phyloP scores from a whole-genome alignment of 2,888 invertebrate genomes.

The Tetrapedia diversipes region DNA sequence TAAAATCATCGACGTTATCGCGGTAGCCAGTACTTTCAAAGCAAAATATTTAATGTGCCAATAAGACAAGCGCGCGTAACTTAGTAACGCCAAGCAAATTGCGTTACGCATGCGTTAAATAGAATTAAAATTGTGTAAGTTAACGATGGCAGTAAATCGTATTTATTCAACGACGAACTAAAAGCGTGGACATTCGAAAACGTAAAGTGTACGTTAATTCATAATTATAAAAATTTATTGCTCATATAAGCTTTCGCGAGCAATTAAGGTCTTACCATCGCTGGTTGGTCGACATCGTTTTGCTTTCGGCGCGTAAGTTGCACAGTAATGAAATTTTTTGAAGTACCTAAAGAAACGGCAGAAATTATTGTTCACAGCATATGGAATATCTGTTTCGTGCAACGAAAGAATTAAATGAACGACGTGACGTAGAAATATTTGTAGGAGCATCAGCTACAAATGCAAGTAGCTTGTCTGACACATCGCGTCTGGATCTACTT shows the following conservation, averaged over 20 bases:
- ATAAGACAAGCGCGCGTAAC: neutral
- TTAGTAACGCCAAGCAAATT: neutral
- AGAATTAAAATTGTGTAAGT: neutral
- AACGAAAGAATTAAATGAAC: too few species aligned
- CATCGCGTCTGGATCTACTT: conserved; percentile 65
- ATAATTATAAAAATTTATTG: too few species aligned
- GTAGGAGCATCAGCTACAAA: neutral
- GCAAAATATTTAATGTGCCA: neutral
- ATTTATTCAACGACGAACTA: neutral
- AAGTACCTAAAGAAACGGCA: conserved; percentile 83
- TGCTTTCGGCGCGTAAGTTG: conserved; percentile 84
- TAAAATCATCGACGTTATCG: neutral
- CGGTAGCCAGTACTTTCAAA: neutral
- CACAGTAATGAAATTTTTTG: conserved; percentile 86
- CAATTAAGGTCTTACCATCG: conserved; percentile 84
- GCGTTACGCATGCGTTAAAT: neutral
- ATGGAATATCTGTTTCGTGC: neutral
- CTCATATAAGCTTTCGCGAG: too few species aligned
- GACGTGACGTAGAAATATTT: neutral
- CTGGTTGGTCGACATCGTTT: conserved; percentile 85
- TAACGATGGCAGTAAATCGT: neutral
- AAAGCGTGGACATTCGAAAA: neutral
- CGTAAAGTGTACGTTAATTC: neutral
- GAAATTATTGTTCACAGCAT: neutral
- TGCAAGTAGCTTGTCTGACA: neutral